Base-by-base conservation (phyloP, 2,888 invertebrate species). In the Nematopogon swammerdamellus region DNA sequence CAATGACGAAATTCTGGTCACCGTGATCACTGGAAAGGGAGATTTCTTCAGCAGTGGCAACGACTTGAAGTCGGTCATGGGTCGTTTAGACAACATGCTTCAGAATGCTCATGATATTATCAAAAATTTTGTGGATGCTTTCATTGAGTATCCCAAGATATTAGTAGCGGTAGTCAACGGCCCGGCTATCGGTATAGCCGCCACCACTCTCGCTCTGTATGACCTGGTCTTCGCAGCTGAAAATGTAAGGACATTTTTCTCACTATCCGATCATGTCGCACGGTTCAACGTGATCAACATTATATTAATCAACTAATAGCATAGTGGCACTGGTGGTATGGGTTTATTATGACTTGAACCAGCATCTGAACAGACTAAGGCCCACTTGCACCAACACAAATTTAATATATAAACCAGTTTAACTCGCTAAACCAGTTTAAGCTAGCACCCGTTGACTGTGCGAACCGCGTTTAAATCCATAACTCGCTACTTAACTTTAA, bases 211-310 rank as follows among this genome's bases (percentile, higher is more conserved):
- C 48, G 89, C 88, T 0, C 77, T 97, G 1, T 95, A 89, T 74
- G 97, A 98, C 79, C 80, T 92, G 51, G 88, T 95, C 6, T 94
- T 92, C 80, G 91, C 94, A 49, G 84, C 88, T n/a, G 91, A 95
- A 57, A 85, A 79, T 68, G 93, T 91, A 68, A 72, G 70, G n/a
- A n/a, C 64, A 19, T 45, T 8, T 47, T 25, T 16, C 30, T n/a
- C n/a, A n/a, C n/a, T n/a, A n/a, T n/a, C 25, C 25, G 4, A 25
- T 6, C 25, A 25, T 25, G 25, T 6, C 25, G 5, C 25, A 25
- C 4, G 25, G 8, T 6, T 8, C 25, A 25, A 25, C 25, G 25
- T 8, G 25, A 8, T 25, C 25, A 25, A 25, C n/a, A n/a, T n/a
- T n/a, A n/a, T n/a, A n/a, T n/a, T n/a, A n/a, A n/a, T n/a, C n/a